Evolutionary conservation across 2,113 vertebrate genomes (phyloP), one percentile per base, ranked within the genome.

Genomic region (Telmatochromis brachygnathus): DNA sequence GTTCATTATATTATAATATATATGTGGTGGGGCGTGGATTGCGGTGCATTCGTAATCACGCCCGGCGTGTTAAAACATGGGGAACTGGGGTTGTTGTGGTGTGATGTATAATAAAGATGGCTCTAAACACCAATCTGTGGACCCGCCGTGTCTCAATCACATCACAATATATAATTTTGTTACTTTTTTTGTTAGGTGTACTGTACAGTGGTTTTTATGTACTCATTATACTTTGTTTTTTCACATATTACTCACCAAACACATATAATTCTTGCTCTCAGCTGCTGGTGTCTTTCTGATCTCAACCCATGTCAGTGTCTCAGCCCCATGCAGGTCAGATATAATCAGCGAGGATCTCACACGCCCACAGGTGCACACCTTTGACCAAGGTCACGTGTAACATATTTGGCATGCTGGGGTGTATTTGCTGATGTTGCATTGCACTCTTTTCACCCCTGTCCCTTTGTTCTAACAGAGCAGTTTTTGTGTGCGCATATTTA

Each of bases 281-380:
- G 58, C 79, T 5, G 28, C 35, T 21, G 35, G 56, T 54, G 54
- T 87, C 19, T 84, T 13, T 79, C 75, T 81, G 82, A 77, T 21
- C 82, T 77, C 51, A 37, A 45, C 7, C 73, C 53, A 49, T 79
- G 49, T 86, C 82, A 65, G 47, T 84, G 58, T 88, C 3, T 73
- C 79, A 70, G 89, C 89, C 85, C 4, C 91, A 86, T 86, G 84
- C 87, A 81, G 88, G 85, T 86, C 87, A 91, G 85, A 89, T 88
- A 5, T 87, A 84, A 90, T 93, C 82, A 81, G 12, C 9, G 53
- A 1, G 23, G 21, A 55, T 23, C n/a, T 39, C 79, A 26, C 55
- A 49, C 17, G 65, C 81, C 35, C 39, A 33, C 47, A 30, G 1
- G 6, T 26, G 7, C 90, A 87, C 86, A 91, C 47, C 88, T 87